These are phyloP conservation scores for Illadopsis cleaveri DNA, from an alignment of 2,113 vertebrate species.

Conservation along the genomic window DNA sequence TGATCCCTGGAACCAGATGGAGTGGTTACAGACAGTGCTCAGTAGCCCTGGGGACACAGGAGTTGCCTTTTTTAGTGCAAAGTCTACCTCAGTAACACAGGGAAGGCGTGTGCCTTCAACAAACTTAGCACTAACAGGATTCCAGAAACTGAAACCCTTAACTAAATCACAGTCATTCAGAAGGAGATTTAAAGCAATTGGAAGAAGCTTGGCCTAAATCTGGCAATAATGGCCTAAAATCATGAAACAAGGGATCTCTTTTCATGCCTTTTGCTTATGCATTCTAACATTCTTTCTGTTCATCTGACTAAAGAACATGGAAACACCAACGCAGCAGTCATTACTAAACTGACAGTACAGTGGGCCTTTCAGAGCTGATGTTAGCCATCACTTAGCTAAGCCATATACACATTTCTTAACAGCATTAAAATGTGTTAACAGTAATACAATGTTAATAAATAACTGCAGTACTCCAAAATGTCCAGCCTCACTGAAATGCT, in stretches of 20 bases:
- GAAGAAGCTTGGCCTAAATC: not conserved
- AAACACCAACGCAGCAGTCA: not conserved
- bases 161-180: not conserved
- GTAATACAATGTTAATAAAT: not conserved
- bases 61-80: not conserved
- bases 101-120: rapidly evolving
- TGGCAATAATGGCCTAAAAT: not conserved
- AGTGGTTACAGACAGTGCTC: not conserved
- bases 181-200: not conserved
- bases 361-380: not conserved
- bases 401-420: not conserved
- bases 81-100: not conserved
- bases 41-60: not conserved
- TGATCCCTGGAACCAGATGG: slow-evolving; percentile 27
- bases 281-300: not conserved
- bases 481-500: not conserved
- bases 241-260: not conserved
- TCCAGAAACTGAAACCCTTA: not conserved
- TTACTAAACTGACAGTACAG: not conserved
- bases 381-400: not conserved
- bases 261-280: not conserved
- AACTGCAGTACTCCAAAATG: not conserved
- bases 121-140: not conserved
- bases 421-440: not conserved
- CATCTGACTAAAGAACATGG: not conserved